phyloP scores from a whole-genome alignment of 2,797 vertebrate species.

The Enteromius mattozi region DNA sequence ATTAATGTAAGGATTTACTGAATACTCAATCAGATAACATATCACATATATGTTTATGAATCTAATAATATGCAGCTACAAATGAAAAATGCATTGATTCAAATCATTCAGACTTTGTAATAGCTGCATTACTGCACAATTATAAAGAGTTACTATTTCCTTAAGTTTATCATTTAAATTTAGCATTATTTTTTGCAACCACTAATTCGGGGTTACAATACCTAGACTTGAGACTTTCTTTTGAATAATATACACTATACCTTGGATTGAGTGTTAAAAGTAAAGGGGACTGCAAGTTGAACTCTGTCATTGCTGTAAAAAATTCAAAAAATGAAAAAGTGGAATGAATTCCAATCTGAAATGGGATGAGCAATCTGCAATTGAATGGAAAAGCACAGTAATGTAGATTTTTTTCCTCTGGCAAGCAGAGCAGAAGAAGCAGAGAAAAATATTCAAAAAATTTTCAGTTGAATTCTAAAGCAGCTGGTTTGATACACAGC shows the following conservation, averaged over 20 bases:
- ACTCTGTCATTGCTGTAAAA: background rate
- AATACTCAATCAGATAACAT: background rate
- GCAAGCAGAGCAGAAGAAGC: background rate
- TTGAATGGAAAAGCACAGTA: background rate
- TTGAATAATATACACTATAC: background rate
- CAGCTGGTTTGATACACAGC: constrained; percentile 22
- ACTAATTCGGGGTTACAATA: background rate
- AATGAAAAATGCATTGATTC: background rate
- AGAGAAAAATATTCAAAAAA: background rate
- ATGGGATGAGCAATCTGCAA: background rate
- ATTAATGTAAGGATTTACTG: background rate
- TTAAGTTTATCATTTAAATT: background rate
- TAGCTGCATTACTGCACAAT: background rate
- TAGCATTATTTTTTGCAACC: background rate
- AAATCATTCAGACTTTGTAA: background rate
- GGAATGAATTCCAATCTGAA: background rate
- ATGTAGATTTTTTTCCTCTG: background rate
- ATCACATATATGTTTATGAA: background rate
- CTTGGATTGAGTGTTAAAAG: background rate
- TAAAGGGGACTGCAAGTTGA: background rate
- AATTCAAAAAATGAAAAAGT: background rate
- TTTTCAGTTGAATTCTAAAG: background rate
- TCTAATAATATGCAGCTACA: background rate
- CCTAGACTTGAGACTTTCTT: background rate
- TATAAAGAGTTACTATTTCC: background rate